phyloP scores from a whole-genome alignment of 2,888 invertebrate genomes.

The Amphipyra tragopoginis region DNA sequence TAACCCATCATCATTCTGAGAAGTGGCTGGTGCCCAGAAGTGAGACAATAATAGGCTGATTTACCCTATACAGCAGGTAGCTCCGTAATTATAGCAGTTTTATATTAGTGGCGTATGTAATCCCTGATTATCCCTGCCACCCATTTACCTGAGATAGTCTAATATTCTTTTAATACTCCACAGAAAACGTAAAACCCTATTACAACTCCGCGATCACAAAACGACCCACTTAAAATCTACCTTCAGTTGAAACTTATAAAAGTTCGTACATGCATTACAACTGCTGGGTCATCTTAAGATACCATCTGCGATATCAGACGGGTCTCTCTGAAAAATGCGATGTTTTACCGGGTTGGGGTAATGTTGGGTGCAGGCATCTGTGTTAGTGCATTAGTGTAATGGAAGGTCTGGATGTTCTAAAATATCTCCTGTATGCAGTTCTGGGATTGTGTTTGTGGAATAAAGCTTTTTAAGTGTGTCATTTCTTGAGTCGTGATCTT shows the following conservation, averaged over 20 bases:
- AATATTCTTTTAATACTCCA: too few species aligned
- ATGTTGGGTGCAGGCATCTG: constrained; percentile 43
- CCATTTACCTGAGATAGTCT: too few species aligned
- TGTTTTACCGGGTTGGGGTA: constrained; percentile 40
- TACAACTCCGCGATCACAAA: background rate
- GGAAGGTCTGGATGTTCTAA: constrained; percentile 41
- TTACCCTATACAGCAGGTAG: too few species aligned
- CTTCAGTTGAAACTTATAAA: background rate
- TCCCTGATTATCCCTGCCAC: too few species aligned
- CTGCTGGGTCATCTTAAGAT: constrained; percentile 37
- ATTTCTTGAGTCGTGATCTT: constrained; percentile 36
- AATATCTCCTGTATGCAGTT: constrained; percentile 13
- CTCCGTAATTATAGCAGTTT: too few species aligned
- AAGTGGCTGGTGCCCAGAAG: too few species aligned
- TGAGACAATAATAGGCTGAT: too few species aligned
- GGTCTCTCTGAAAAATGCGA: constrained; percentile 53
- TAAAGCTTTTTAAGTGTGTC: constrained; percentile 39
- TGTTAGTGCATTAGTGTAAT: constrained; percentile 60
- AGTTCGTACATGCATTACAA: constrained; percentile 21
- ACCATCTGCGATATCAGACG: constrained; percentile 44
- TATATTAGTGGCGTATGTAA: too few species aligned
- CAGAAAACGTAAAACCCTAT: background rate
- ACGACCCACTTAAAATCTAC: background rate
- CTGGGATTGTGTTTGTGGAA: constrained; percentile 13
- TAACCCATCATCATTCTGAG: too few species aligned